Evolutionary conservation across 1,140 invertebrate genomes (phyloP).

Genomic region (Halictus rubicundus): DNA sequence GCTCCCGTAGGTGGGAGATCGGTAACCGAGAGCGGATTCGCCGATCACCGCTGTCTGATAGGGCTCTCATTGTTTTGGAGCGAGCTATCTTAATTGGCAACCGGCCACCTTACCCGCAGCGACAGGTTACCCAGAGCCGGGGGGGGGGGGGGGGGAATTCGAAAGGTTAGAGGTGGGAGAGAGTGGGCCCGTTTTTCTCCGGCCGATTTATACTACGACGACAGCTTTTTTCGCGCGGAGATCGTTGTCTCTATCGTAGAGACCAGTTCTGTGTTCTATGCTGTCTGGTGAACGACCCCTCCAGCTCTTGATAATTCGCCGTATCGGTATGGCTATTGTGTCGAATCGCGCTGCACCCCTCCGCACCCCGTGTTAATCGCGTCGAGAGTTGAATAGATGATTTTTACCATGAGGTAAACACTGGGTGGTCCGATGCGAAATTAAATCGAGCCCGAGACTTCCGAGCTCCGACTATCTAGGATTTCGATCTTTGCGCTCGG

Average conservation of each 20-base stretch:
- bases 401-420: slow-evolving; percentile 32
- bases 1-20: slow-evolving; percentile 35
- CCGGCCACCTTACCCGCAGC: slow-evolving; percentile 31
- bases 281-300: background rate
- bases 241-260: too few relatives aligned
- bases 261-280: too few relatives aligned
- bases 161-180: slow-evolving; percentile 26
- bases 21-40: slow-evolving; percentile 15
- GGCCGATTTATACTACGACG: background rate
- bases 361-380: slow-evolving; percentile 30
- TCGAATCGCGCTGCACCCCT: slow-evolving; percentile 37
- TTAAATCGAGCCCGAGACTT: slow-evolving; percentile 54
- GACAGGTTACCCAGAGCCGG: background rate
- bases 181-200: slow-evolving; percentile 23
- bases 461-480: slow-evolving; percentile 59
- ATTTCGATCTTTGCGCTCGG: slow-evolving; percentile 37
- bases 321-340: slow-evolving; percentile 30
- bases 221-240: background rate
- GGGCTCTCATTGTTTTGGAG: slow-evolving; percentile 29
- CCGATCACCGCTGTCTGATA: slow-evolving; percentile 30
- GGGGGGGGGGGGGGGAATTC: background rate
- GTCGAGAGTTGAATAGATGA: background rate
- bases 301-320: slow-evolving; percentile 10
- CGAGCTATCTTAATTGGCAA: slow-evolving; percentile 43
- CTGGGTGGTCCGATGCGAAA: slow-evolving; percentile 54